Evolutionary conservation across 2,797 vertebrate species (phyloP).

Genomic region (Tokudaia tokunoshimensis): DNA sequence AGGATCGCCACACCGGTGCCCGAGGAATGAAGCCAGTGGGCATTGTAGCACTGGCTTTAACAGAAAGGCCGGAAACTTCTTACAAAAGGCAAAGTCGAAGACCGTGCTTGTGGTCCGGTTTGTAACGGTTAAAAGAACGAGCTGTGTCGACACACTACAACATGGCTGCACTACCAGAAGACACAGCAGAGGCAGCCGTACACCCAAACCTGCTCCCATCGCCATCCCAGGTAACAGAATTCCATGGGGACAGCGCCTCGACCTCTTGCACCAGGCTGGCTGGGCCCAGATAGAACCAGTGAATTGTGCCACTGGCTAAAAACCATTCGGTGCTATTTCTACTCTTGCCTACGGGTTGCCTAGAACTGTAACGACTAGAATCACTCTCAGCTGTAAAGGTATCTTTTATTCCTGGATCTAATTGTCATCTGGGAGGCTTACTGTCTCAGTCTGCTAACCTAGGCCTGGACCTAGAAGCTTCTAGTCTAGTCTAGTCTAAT

Average conservation of each 20-base stretch:
- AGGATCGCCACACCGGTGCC: fast-evolving
- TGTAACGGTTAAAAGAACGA: fast-evolving
- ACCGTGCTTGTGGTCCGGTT: fast-evolving
- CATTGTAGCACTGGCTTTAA: fast-evolving
- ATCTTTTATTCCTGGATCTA: neutral
- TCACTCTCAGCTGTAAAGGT: neutral
- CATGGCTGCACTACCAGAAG: too few species aligned
- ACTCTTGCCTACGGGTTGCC: neutral
- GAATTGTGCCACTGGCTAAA: neutral
- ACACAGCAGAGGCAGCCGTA: neutral
- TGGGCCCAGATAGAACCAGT: neutral
- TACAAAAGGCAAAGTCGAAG: neutral
- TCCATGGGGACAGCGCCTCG: fast-evolving
- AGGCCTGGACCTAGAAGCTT: neutral
- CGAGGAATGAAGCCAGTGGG: fast-evolving
- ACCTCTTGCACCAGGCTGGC: neutral
- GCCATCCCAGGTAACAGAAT: neutral
- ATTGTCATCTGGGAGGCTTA: neutral
- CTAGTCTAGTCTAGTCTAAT: neutral
- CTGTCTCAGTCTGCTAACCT: neutral
- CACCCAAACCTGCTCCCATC: fast-evolving
- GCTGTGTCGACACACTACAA: fast-evolving
- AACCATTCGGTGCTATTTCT: neutral
- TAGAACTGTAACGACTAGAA: neutral
- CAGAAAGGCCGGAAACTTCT: neutral